Base-by-base conservation (phyloP, 2,113 vertebrate species). In the Mesocricetus auratus region DNA sequence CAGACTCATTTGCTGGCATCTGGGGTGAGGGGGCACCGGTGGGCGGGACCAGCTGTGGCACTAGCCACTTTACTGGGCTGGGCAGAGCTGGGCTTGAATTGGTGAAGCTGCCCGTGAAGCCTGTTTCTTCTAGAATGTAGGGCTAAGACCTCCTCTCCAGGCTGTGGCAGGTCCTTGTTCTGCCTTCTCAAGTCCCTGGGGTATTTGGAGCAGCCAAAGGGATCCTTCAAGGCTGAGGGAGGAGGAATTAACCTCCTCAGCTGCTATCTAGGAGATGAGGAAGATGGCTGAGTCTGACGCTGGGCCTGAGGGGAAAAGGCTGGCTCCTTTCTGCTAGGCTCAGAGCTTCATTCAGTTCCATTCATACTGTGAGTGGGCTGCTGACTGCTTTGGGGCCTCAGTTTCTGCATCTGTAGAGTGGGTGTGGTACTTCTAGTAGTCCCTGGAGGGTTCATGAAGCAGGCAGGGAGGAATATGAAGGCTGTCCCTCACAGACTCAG, bases 21-120 rank as follows among this genome's bases (percentile, higher is more conserved):
- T 93, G 85, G n/a, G 26, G 56, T 1, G 26, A 26, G 13, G 21
- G 71, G 73, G 58, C 0, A 1, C 33, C 13, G 47, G 24, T 0
- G 0, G 56, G 9, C 7, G 47, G 42, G 86, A 21, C 4, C n/a
- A 29, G 42, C 10, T 0, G 5, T 42, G 9, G 50, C 1, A 0
- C 77, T 53, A 53, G 45, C 31, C 68, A 53, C 17, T 36, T 47
- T 19, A 69, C 64, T 74, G 26, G 53, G 53, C 7, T 47, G n/a
- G 47, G 33, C 7, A 33, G 21, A 60, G 12, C 12, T 22, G 56
- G 62, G 62, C 15, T 53, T 11, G 64, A 90, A 47, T 50, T 45
- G 39, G 26, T 64, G 74, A 53, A 47, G 53, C 24, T 60, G 16
- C 29, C 82, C 45, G 7, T 3, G 3, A 33, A 62, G 50, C 9